Evolutionary conservation across 2,113 vertebrate species (phyloP).

Genomic region (Rhinogobius similis): DNA sequence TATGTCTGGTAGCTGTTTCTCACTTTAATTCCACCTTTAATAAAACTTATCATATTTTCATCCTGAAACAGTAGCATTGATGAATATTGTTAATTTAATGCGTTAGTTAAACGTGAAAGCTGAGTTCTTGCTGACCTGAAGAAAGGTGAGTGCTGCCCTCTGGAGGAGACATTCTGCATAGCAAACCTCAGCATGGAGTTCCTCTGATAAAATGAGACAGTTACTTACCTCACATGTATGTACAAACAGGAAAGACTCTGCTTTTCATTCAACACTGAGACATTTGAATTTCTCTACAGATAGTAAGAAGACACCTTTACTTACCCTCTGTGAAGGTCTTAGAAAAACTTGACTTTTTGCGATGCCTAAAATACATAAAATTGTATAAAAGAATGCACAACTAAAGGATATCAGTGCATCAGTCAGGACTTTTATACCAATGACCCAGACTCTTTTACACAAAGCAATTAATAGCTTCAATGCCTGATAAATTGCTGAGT

Average conservation of each 20-base stretch:
- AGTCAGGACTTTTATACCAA: constrained; percentile 20
- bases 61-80: constrained; percentile 80
- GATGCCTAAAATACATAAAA: constrained; percentile 77
- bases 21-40: constrained; percentile 97
- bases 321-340: constrained; percentile 92
- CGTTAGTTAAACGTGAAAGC: background rate
- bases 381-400: background rate
- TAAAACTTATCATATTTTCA: constrained; percentile 98
- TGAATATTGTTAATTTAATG: background rate
- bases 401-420: background rate
- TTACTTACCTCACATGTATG: background rate
- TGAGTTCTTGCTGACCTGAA: constrained; percentile 82
- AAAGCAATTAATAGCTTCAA: too few species aligned
- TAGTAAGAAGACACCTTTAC: constrained; percentile 21
- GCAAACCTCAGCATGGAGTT: constrained; percentile 96
- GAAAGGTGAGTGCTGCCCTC: constrained; percentile 95
- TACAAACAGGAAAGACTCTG: background rate
- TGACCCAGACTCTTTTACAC: constrained; percentile 33
- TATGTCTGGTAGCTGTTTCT: constrained; percentile 97
- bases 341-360: constrained; percentile 91
- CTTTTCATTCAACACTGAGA: background rate
- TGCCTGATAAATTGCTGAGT: constrained; percentile 25
- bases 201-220: constrained; percentile 76
- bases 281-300: background rate
- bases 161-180: constrained; percentile 97